Percentiles rank a stretch among this genome's conserved stretches.
phyloP scores from a whole-genome alignment of 2,797 vertebrate genomes.

The Poeciliopsis turneri region DNA sequence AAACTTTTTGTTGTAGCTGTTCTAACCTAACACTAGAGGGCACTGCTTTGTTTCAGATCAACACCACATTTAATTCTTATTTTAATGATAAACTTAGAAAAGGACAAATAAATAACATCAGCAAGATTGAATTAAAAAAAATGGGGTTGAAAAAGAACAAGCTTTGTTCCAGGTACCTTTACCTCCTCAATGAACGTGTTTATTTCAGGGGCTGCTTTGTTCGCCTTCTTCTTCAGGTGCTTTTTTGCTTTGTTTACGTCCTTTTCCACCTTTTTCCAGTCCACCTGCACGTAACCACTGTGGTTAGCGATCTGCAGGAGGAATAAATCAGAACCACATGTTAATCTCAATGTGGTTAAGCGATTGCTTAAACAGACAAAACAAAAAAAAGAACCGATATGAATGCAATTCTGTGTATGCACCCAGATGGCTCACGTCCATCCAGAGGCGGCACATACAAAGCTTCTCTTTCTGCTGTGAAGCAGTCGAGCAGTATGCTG shows the following conservation, averaged over 20 bases:
- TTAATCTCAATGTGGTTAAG: background rate
- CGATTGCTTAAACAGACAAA: background rate
- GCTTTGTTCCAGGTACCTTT: constrained; percentile 69
- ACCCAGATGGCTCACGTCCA: constrained; percentile 32
- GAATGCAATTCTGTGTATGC: background rate
- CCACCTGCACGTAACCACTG: constrained; percentile 94
- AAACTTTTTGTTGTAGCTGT: constrained; percentile 29
- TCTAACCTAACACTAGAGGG: constrained; percentile 53
- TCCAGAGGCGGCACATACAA: constrained; percentile 34
- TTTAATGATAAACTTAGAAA: background rate
- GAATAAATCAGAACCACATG: background rate
- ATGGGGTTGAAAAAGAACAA: constrained; percentile 32
- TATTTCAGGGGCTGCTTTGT: constrained; percentile 95
- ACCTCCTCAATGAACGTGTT: constrained; percentile 97
- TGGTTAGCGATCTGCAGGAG: constrained; percentile 92
- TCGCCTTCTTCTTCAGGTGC: constrained; percentile 94
- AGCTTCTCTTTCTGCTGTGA: constrained; percentile 17
- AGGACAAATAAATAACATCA: background rate
- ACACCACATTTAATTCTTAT: background rate
- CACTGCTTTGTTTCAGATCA: constrained; percentile 31
- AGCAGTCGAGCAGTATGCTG: constrained; percentile 26
- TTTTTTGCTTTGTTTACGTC: constrained; percentile 98
- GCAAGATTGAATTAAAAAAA: background rate
- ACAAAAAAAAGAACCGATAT: background rate
- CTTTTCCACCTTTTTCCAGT: constrained; percentile 98